phyloP scores from a whole-genome alignment of 2,888 invertebrate genomes.

The Cephus pygmeus region DNA sequence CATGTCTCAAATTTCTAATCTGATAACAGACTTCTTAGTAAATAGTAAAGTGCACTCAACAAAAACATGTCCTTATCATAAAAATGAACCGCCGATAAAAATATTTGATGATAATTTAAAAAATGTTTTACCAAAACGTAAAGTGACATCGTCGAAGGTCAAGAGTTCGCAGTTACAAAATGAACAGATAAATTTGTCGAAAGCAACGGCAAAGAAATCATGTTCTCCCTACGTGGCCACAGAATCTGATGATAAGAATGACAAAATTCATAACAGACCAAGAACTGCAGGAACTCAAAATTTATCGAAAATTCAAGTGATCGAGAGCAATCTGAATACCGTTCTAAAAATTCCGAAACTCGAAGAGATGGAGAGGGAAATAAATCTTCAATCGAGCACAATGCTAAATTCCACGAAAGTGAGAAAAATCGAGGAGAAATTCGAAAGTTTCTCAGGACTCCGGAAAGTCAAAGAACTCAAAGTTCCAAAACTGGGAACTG shows the following conservation, averaged over 20 bases:
- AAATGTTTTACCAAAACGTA: constrained; percentile 27
- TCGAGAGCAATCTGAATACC: constrained; percentile 10
- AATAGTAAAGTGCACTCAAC: constrained; percentile 25
- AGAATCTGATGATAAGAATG: not conserved
- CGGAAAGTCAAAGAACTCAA: constrained; percentile 7
- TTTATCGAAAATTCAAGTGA: not conserved
- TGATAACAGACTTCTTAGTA: constrained; percentile 33
- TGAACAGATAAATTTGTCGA: not conserved
- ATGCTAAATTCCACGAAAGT: not conserved
- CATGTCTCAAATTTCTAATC: constrained; percentile 29
- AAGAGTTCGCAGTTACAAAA: constrained; percentile 5
- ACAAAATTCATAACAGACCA: not conserved
- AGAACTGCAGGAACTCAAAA: not conserved
- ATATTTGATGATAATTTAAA: constrained; percentile 36
- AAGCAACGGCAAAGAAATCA: not conserved
- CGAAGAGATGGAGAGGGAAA: not conserved
- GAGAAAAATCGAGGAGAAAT: not conserved
- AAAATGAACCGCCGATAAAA: constrained; percentile 20
- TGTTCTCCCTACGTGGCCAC: not conserved
- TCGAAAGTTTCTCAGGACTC: not conserved
- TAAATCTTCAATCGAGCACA: not conserved
- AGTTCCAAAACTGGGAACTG: constrained; percentile 26
- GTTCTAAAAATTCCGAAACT: constrained; percentile 14
- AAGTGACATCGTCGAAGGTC: not conserved
- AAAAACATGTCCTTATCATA: constrained; percentile 32